phyloP scores from a whole-genome alignment of 2,888 invertebrate species.

The Drosophila meridionalis region DNA sequence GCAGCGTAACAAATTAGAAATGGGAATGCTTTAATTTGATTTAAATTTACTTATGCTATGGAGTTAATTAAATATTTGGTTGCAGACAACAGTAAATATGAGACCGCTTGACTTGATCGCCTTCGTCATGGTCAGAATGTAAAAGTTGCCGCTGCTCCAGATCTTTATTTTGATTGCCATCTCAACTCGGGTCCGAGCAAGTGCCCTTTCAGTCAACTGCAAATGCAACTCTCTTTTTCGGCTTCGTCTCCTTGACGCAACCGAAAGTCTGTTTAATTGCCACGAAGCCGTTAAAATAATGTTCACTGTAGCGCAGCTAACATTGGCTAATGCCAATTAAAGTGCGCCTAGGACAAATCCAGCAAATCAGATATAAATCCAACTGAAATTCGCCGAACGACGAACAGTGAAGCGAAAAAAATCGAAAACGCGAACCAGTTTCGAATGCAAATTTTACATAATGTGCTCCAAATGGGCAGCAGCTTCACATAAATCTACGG shows the following conservation, averaged over 20 bases:
- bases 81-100: neutral
- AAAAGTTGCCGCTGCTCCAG: neutral
- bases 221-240: neutral
- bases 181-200: neutral
- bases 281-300: constrained; percentile 25
- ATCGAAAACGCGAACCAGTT: constrained; percentile 63
- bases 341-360: constrained; percentile 63
- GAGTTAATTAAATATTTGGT: constrained; percentile 6
- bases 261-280: constrained; percentile 20
- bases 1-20: neutral
- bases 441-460: constrained; percentile 72
- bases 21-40: neutral
- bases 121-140: neutral
- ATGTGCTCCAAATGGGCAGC: constrained; percentile 77
- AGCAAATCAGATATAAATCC: constrained; percentile 49
- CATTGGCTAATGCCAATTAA: constrained; percentile 72
- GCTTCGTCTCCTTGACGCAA: constrained; percentile 13
- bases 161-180: constrained; percentile 7
- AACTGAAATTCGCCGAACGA: constrained; percentile 15
- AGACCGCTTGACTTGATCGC: neutral
- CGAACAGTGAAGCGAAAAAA: constrained; percentile 38
- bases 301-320: constrained; percentile 35
- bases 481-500: constrained; percentile 67
- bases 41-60: neutral
- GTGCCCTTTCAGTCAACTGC: constrained; percentile 11